A percentile compares a stretch with the other conserved stretches of the same genome.
Evolutionary conservation across 2,888 invertebrate species (phyloP).

Genomic region (Hermaeophaga mercurialis): DNA sequence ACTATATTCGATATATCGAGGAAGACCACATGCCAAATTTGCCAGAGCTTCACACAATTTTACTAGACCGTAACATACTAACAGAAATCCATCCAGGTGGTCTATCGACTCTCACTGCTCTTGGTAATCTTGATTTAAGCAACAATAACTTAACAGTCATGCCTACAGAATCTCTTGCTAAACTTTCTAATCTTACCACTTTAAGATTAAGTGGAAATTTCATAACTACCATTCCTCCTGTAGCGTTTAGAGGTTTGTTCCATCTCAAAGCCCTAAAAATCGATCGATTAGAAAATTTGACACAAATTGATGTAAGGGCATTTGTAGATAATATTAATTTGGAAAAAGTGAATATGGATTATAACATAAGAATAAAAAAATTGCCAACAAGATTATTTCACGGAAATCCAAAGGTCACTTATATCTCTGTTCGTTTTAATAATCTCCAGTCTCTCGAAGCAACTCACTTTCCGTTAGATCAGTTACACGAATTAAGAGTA

Average conservation of each 20-base stretch:
- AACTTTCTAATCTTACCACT: conserved; percentile 75
- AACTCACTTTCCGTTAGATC: conserved; percentile 82
- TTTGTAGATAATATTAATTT: conserved; percentile 85
- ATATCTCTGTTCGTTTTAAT: conserved; percentile 78
- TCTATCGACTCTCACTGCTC: conserved; percentile 73
- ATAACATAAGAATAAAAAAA: conserved; percentile 73
- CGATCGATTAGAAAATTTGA: conserved; percentile 69
- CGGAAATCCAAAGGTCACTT: conserved; percentile 77
- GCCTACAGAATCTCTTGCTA: conserved; percentile 77
- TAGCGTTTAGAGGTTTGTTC: conserved; percentile 84
- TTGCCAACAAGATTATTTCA: conserved; percentile 84
- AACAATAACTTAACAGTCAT: conserved; percentile 82
- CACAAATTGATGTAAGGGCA: conserved; percentile 75
- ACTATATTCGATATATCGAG: conserved; percentile 75
- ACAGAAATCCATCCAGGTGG: conserved; percentile 72
- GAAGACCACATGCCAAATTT: conserved; percentile 75
- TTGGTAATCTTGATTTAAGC: conserved; percentile 76
- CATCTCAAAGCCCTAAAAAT: conserved; percentile 77
- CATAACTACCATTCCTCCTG: conserved; percentile 71
- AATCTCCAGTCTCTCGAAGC: conserved; percentile 76
- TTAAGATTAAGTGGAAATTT: conserved; percentile 81
- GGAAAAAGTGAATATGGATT: conserved; percentile 77
- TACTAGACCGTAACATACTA: conserved; percentile 78
- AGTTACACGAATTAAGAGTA: conserved; percentile 73
- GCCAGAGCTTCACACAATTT: conserved; percentile 71